phyloP scores from a whole-genome alignment of 2,888 invertebrate species.

The Hanleya hanleyi region DNA sequence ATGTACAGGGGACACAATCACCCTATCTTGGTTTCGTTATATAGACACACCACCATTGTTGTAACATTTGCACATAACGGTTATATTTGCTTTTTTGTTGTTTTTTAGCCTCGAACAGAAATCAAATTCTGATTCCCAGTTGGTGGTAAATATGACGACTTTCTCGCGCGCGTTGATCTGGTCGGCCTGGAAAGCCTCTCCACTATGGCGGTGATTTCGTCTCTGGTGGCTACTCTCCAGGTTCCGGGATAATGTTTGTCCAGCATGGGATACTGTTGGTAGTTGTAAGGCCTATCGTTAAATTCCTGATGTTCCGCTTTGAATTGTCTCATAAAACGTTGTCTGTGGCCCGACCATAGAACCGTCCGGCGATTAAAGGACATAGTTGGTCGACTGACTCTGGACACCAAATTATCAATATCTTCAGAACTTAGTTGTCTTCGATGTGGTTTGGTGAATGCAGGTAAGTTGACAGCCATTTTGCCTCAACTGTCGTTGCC shows the following conservation, averaged over 20 bases:
- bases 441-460: background rate
- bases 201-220: constrained; percentile 43
- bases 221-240: constrained; percentile 45
- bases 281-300: constrained; percentile 44
- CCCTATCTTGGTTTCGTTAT: no score
- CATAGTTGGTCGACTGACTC: constrained; percentile 48
- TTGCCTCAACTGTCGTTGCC: no score
- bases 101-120: background rate
- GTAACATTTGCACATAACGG: background rate
- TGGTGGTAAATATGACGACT: background rate
- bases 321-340: constrained; percentile 46
- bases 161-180: background rate
- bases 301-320: constrained; percentile 45
- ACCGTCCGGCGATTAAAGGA: constrained; percentile 53
- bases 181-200: constrained; percentile 48
- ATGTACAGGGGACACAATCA: no score
- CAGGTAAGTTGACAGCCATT: background rate
- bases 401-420: background rate
- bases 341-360: constrained; percentile 56
- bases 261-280: constrained; percentile 50
- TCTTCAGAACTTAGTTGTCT: background rate
- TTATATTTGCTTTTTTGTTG: background rate
- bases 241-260: constrained; percentile 59
- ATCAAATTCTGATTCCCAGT: background rate
- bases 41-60: no score